phyloP scores from a whole-genome alignment of 2,797 vertebrate species.

The Microcaecilia unicolor region DNA sequence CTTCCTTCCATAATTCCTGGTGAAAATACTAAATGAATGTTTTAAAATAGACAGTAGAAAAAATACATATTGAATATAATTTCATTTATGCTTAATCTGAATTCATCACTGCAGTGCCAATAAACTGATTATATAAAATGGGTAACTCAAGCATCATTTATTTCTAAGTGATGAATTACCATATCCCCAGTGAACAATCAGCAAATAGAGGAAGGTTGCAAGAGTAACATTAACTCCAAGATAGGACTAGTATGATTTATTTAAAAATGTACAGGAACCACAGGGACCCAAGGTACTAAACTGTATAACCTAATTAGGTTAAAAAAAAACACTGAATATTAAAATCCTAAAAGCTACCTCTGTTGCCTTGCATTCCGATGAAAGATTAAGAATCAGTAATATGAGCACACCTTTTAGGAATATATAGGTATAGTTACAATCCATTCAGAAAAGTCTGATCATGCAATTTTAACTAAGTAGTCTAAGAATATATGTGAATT shows the following conservation, averaged over 20 bases:
- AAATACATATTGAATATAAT: background rate
- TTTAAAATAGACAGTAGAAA: constrained; percentile 13
- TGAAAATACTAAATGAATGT: background rate
- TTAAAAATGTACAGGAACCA: background rate
- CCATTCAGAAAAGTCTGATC: constrained; percentile 69
- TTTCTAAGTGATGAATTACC: constrained; percentile 27
- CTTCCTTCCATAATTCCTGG: too few species aligned
- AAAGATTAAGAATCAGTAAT: constrained; percentile 74
- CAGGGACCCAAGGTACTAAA: constrained; percentile 20
- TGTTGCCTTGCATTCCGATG: constrained; percentile 81
- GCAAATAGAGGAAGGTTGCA: constrained; percentile 14
- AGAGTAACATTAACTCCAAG: constrained; percentile 10
- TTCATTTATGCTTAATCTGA: constrained; percentile 19
- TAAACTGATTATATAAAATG: constrained; percentile 26
- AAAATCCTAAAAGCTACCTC: constrained; percentile 71
- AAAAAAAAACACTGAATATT: constrained; percentile 62
- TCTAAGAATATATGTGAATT: constrained; percentile 26
- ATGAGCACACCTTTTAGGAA: constrained; percentile 65
- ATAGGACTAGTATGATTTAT: constrained; percentile 16
- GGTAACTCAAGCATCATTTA: constrained; percentile 17
- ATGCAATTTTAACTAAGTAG: constrained; percentile 76
- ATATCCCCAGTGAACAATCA: constrained; percentile 7
- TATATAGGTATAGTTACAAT: constrained; percentile 80
- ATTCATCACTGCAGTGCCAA: constrained; percentile 11
- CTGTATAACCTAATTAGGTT: constrained; percentile 32